phyloP scores from a whole-genome alignment of 2,888 invertebrate species.

The Monochamus alternatus region DNA sequence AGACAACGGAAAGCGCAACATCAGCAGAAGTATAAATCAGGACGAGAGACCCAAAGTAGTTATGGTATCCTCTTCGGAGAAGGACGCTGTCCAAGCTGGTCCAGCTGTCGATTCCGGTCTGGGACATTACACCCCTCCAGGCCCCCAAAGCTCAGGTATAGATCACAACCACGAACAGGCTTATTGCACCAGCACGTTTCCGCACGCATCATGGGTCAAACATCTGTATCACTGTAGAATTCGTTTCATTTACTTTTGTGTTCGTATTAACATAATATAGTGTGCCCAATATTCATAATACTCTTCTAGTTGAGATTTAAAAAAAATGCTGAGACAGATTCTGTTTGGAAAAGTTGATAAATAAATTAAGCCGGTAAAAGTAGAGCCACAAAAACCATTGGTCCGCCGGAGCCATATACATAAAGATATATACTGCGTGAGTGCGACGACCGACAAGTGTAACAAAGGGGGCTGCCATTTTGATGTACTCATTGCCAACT shows the following conservation, averaged over 20 bases:
- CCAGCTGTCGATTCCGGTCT: slow-evolving; percentile 68
- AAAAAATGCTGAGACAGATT: neutral
- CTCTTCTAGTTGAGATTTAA: too few species aligned
- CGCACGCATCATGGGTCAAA: slow-evolving; percentile 32
- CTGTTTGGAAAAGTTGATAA: too few species aligned
- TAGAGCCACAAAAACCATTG: too few species aligned
- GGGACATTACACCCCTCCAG: slow-evolving; percentile 70
- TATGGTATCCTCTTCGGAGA: slow-evolving; percentile 69
- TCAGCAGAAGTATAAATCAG: slow-evolving; percentile 66
- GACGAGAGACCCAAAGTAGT: slow-evolving; percentile 68
- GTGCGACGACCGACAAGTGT: too few species aligned
- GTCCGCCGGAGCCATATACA: too few species aligned
- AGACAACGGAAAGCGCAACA: slow-evolving; percentile 69
- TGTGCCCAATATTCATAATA: too few species aligned
- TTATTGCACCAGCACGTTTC: slow-evolving; percentile 52
- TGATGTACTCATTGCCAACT: too few species aligned
- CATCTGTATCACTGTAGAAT: slow-evolving; percentile 27
- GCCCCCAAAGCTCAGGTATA: slow-evolving; percentile 71
- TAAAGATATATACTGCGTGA: too few species aligned
- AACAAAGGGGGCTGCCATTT: too few species aligned
- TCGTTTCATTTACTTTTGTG: slow-evolving; percentile 1
- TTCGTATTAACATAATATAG: neutral
- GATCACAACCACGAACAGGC: slow-evolving; percentile 43
- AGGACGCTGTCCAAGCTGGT: slow-evolving; percentile 63
- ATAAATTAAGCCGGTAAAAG: too few species aligned